phyloP scores from a whole-genome alignment of 2,888 invertebrate species.

The Metalampra italica region DNA sequence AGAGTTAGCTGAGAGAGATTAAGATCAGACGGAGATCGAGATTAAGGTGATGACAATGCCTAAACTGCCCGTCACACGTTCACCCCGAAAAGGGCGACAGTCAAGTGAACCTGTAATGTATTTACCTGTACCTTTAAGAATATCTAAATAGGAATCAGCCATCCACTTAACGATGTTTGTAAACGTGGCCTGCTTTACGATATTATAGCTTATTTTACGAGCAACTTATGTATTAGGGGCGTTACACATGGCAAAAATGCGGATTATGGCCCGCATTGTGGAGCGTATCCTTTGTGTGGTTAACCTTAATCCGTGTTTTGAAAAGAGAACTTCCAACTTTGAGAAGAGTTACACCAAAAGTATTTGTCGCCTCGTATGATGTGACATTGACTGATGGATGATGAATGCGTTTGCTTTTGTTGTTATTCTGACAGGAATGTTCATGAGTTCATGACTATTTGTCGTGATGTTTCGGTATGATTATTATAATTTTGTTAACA shows the following conservation, averaged over 20 bases:
- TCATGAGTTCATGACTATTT: too few relatives aligned
- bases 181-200: constrained; percentile 3
- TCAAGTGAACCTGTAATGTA: not conserved
- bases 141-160: not conserved
- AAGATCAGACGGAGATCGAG: too few relatives aligned
- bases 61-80: too few relatives aligned
- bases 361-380: too few relatives aligned
- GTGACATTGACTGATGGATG: too few relatives aligned
- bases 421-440: not conserved
- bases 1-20: too few relatives aligned
- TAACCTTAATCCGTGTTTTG: not conserved
- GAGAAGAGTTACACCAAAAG: not conserved
- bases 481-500: too few relatives aligned
- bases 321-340: not conserved
- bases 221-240: constrained; percentile 7
- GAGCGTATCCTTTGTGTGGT: too few relatives aligned
- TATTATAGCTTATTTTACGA: constrained; percentile 7
- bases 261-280: not conserved
- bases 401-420: not conserved
- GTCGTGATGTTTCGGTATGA: too few relatives aligned
- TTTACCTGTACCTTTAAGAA: not conserved
- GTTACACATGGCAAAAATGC: not conserved
- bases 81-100: not conserved
- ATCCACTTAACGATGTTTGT: constrained; percentile 7
- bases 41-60: too few relatives aligned